These are phyloP conservation scores for Psettodes erumei DNA, from an alignment of 2,113 vertebrate species.

Conservation along the genomic window DNA sequence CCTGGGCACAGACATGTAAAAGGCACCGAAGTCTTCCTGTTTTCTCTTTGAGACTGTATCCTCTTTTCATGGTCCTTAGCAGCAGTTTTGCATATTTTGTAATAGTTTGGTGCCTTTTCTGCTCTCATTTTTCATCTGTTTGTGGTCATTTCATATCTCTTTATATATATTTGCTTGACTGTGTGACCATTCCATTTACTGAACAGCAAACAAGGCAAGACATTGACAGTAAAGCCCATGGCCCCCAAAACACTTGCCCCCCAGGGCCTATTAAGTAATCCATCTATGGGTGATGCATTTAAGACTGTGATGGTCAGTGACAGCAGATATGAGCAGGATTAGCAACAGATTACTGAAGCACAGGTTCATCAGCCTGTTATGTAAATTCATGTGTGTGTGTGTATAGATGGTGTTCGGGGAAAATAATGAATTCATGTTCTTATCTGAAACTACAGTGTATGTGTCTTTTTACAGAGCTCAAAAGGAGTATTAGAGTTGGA, in stretches of 20 bases:
- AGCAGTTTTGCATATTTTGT: not conserved
- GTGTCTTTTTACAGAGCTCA: slow-evolving; percentile 19
- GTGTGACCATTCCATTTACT: no score
- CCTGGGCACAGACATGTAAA: not conserved
- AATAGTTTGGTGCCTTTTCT: not conserved
- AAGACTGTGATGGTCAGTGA: slow-evolving; percentile 5
- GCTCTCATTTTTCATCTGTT: not conserved
- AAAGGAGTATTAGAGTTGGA: slow-evolving; percentile 1
- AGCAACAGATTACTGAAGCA: slow-evolving; percentile 3
- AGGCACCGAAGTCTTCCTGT: no score
- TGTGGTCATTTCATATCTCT: not conserved
- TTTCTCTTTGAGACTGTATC: no score
- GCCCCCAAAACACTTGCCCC: not conserved
- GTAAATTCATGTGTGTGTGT: slow-evolving; percentile 8
- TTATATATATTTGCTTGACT: not conserved
- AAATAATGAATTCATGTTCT: slow-evolving; percentile 11
- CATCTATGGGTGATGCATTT: not conserved
- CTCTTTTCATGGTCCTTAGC: no score
- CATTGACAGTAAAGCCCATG: not conserved
- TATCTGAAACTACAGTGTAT: not conserved
- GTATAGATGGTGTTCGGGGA: not conserved
- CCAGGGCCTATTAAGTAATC: not conserved
- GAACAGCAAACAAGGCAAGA: not conserved
- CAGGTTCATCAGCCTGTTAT: not conserved
- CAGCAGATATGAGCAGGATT: slow-evolving; percentile 5